Base-by-base conservation (phyloP, 2,888 invertebrate species). In the Teleiodes luculella region DNA sequence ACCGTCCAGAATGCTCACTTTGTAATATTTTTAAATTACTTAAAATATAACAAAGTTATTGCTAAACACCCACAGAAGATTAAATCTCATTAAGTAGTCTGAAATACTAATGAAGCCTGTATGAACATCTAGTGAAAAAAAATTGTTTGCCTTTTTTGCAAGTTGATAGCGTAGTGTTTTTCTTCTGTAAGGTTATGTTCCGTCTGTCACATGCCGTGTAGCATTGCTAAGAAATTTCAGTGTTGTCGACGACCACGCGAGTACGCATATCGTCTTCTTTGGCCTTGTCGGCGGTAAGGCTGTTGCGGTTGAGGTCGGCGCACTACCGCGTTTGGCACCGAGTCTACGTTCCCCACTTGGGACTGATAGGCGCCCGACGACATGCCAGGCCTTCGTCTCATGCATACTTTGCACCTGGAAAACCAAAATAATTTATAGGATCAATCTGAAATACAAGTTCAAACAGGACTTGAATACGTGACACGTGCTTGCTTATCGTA, bases 361-460 rank as follows among this genome's bases (percentile, higher is more conserved):
- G 67, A 68, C 31, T 57, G 24, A 7, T 39, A 30, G 56, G 59
- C 55, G 16, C 59, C 62, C 8, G 62, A 52, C 8, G 67, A 64
- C 28, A 70, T 63, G 2, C 71, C 71, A 4, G 80, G 80, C 62
- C 74, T 74, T 24, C 76, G 70, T 57, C 86, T 71, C 76, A 83
- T 86, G 57, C 88, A 89, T 36, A 89, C 89, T 48, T 85, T 61
- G 63, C 89, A 89, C 66, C 89, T 89, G 61, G 8, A 13, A 14
- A 49, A 33, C 11, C 20, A n/a, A 28, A 43, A 13, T 6, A 3
- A 39, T 13, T 3, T 14, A 18, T 18, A 10, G 1, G 14, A 8
- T 7, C 8, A 16, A 18, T 39, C 5, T 1, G n/a, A n/a, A n/a
- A n/a, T n/a, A n/a, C n/a, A n/a, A n/a, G n/a, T n/a, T n/a, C n/a